Conservation (phyloP, 2,113 vertebrate genomes). For the Cariama cristata region DNA sequence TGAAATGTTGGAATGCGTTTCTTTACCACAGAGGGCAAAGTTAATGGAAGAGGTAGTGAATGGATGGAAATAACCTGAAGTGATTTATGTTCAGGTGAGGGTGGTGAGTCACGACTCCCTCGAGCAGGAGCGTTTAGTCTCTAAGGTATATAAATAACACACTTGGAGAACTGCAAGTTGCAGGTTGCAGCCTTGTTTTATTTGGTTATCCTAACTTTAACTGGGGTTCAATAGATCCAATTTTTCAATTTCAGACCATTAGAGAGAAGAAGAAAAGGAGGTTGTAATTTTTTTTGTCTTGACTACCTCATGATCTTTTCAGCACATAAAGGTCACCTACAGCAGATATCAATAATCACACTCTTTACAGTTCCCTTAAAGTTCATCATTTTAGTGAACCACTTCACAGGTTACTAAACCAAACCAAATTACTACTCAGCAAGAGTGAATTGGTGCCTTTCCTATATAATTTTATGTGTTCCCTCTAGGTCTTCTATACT, state of each 20-base stretch:
- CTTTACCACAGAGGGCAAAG: background rate
- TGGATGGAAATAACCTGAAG: background rate
- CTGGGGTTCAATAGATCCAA: constrained; percentile 39
- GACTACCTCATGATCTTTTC: constrained; percentile 61
- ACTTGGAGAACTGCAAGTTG: constrained; percentile 32
- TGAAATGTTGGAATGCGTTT: background rate
- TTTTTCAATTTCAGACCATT: constrained; percentile 57
- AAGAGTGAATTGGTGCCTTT: constrained; percentile 64
- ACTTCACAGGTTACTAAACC: constrained; percentile 67
- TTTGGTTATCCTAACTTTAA: constrained; percentile 48
- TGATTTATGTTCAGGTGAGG: background rate
- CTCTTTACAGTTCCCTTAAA: constrained; percentile 53
- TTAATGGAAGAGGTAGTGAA: constrained; percentile 17
- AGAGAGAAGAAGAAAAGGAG: constrained; percentile 48
- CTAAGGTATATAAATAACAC: constrained; percentile 57
- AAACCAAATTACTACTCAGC: constrained; percentile 65
- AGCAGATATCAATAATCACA: constrained; percentile 59
- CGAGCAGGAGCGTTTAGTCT: background rate
- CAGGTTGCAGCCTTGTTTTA: constrained; percentile 45
- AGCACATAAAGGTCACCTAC: constrained; percentile 66
- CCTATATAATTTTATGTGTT: constrained; percentile 64
- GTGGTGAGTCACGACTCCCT: background rate
- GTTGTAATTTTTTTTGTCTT: constrained; percentile 64
- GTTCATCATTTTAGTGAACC: constrained; percentile 66
- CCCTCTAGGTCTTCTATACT: constrained; percentile 31